Base-by-base conservation (phyloP, 2,113 vertebrate species). In the Pleuronectes platessa region DNA sequence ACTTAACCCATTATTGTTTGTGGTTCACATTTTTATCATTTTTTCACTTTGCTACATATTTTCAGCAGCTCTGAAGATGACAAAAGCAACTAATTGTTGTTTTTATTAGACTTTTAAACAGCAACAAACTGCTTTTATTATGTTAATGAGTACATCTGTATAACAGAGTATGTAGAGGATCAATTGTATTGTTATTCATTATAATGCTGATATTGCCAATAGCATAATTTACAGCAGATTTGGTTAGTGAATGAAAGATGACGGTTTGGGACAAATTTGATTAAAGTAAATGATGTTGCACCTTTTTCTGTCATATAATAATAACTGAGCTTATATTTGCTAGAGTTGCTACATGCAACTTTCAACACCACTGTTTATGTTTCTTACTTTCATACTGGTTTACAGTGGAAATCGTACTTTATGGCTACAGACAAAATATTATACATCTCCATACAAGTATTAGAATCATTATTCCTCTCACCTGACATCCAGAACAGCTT, bases 401-500 rank as follows among this genome's bases (percentile, higher is more conserved):
- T 51, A 2, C 1, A 58, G 20, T 47, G 3, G 5, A 60, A 21
- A 45, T 21, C 7, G 3, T 58, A 2, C 49, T 47, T 53, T n/a
- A 26, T 10, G 6, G 37, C 40, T 35, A 24, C 18, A 58, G 37
- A 45, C 12, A 31, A 47, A 31, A 42, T 14, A 2, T 42, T 13
- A 45, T 54, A 37, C 49, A 78, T 3, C 35, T 53, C 21, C 20
- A 61, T 23, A 24, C n/a, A 72, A 62, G 20, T 73, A 35, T 56
- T 61, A 26, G 51, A 55, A 56, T 45, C 18, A 8, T 61, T 45
- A 21, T 1, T 6, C 26, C 6, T 21, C 17, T 82, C 83, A 99
- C 98, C 97, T 98, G 89, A 95, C 95, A 71, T 99, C 96, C 21
- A 96, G 93, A 76, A 98, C 95, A 2, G 97, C 97, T 93, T 99